Evolutionary conservation across 37 sponge, comb jelly and placozoan species (phyloP), one percentile per base, ranked within the genome.

Genomic region (Halisarca cf. caerulea): DNA sequence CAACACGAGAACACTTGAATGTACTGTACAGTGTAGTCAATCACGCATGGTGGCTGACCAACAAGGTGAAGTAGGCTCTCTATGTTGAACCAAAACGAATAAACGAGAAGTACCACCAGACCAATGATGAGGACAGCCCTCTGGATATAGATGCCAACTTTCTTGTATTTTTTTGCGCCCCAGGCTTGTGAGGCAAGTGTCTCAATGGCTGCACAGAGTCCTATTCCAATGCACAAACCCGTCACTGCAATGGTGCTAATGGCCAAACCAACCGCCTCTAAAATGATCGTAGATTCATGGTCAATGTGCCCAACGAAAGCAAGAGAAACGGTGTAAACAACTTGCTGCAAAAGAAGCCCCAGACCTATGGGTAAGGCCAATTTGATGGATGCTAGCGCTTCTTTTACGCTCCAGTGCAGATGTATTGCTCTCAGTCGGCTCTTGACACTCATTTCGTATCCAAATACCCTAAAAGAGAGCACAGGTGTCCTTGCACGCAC

Each of bases 61-160:
- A 88, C 42, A 64, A 85, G 66, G 0, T 84, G 47, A 59, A 92
- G 79, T 23, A 92, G 24, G 33, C 86, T 85, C 78, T 88, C 92
- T 3, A 74, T 66, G 69, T 88, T 88, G 35, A 88, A 43, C 88
- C 88, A 92, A n/a, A 92, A 2, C 0, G 59, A 37, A 6, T 36
- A 57, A 5, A 91, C 43, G 32, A 77, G 69, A 38, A 86, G 17
- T 53, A 81, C n/a, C 28, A 80, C 60, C 2, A 86, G 0, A 0
- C n/a, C 21, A 1, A 86, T 25, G 32, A 86, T 69, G 66, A 86
- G 37, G 6, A 86, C 73, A 85, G 88, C 90, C 60, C 87, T 58
- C 64, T 92, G 93, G 14, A 86, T 57, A 38, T 86, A n/a, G n/a
- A 84, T 30, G 25, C 93, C 93, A 3, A 92, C 90, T 55, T 83